A percentile compares a stretch with the other conserved stretches of the same genome.
These are phyloP conservation scores for Saccostrea echinata DNA, from an alignment of 1,140 invertebrate genomes.

Conservation along the genomic window DNA sequence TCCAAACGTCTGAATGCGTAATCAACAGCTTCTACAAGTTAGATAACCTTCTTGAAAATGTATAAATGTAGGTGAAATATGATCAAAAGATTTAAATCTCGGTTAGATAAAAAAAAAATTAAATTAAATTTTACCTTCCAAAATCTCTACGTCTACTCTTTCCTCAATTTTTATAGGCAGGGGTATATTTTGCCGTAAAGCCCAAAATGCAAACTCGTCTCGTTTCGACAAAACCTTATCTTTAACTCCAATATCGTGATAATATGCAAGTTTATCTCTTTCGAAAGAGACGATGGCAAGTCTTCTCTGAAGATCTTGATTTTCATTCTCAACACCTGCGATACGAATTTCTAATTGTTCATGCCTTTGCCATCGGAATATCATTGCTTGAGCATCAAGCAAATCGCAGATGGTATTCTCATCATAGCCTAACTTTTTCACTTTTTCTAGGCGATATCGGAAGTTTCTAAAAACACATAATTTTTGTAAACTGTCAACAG, in stretches of 20 bases:
- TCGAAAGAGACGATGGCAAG: not conserved
- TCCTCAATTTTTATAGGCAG: not conserved
- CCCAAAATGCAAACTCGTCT: not conserved
- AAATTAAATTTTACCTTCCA: no score
- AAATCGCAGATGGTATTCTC: not conserved
- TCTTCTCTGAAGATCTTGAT: not conserved
- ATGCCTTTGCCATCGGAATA: not conserved
- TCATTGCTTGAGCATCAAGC: not conserved
- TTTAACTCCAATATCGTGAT: not conserved
- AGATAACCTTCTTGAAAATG: no score
- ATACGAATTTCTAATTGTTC: not conserved
- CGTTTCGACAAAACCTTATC: not conserved
- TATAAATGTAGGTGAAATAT: no score
- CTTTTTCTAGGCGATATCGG: not conserved
- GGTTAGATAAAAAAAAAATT: no score
- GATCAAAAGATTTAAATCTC: no score
- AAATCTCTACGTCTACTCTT: not conserved
- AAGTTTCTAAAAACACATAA: not conserved
- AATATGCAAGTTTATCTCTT: not conserved
- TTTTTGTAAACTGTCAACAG: not conserved
- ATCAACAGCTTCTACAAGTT: no score
- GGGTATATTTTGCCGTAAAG: not conserved
- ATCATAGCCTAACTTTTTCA: not conserved
- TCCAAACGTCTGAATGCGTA: no score
- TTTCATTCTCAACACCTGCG: no score